Evolutionary conservation across 2,113 vertebrate species (phyloP), one percentile per base, ranked within the genome.

Genomic region (Seriola rivoliana): DNA sequence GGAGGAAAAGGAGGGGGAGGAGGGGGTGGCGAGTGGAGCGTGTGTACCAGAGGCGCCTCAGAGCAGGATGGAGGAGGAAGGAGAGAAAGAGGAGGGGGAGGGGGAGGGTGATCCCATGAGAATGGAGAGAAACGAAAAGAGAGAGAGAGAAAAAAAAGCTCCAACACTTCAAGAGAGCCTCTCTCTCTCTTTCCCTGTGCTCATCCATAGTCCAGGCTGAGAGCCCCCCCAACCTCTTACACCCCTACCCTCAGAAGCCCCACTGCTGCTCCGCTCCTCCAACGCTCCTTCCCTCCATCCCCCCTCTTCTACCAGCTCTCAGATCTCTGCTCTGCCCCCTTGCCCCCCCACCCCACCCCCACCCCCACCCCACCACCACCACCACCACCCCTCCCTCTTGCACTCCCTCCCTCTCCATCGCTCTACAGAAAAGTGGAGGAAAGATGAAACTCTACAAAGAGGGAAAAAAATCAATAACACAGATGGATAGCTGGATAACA

Each of bases 401-500:
- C 87, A 55, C 88, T 87, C 81, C 75, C 87, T 84, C 87, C 77
- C 84, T 90, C 78, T 85, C 93, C 85, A 88, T 91, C 82, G 72
- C 88, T 88, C 87, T 52, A 87, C 89, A 90, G 88, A 94, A 95
- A 94, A 93, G 90, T 93, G 90, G 90, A 92, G 93, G 91, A 93
- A 94, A 95, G 94, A 95, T 94, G 94, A 95, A 95, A 96, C 94
- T 93, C 88, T 90, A 91, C 90, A 92, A 94, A 92, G 92, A 89
- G 88, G 86, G 85, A 89, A 78, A 88, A 92, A 94, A 95, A 96
- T 95, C 94, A 95, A 95, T 95, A 95, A 93, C 92, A 92, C 93
- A 96, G 95, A 95, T 95, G 93, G 93, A 95, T 95, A 92, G 93
- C 92, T 88, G 86, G 94, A 95, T 95, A 94, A 95, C 91, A 95